A percentile compares a stretch with the other conserved stretches of the same genome.
Evolutionary conservation across 2,113 vertebrate genomes (phyloP).

Genomic region (Gasterosteus nipponicus): DNA sequence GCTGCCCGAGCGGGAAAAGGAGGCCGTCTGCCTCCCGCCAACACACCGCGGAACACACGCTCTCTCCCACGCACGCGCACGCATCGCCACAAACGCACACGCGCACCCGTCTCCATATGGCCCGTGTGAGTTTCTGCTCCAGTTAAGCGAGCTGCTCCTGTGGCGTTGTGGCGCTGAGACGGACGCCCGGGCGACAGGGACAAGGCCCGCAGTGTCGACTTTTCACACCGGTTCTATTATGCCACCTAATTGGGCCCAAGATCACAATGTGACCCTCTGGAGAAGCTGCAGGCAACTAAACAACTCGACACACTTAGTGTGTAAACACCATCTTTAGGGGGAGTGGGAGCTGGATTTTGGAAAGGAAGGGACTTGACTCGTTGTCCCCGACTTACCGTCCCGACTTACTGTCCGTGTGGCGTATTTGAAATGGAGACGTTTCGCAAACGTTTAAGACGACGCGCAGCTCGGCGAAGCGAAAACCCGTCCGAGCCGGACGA

Average conservation of each 20-base stretch:
- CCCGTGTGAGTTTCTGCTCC: slow-evolving; percentile 64
- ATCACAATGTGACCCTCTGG: slow-evolving; percentile 41
- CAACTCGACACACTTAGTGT: slow-evolving; percentile 23
- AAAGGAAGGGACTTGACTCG: neutral
- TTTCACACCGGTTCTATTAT: slow-evolving; percentile 62
- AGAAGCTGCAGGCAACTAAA: slow-evolving; percentile 23
- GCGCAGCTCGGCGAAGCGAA: neutral
- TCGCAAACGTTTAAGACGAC: neutral
- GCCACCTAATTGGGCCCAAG: slow-evolving; percentile 63
- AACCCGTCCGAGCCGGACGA: slow-evolving; percentile 34
- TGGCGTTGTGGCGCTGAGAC: slow-evolving; percentile 33
- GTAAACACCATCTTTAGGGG: slow-evolving; percentile 45
- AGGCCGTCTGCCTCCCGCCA: neutral
- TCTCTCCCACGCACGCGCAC: slow-evolving; percentile 30
- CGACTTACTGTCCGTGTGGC: neutral
- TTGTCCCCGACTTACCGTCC: neutral
- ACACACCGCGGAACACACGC: too few relatives aligned
- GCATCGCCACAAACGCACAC: neutral
- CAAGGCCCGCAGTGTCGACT: slow-evolving; percentile 63
- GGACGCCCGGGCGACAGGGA: slow-evolving; percentile 31
- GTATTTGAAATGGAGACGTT: neutral
- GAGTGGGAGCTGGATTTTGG: neutral
- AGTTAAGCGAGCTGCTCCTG: slow-evolving; percentile 54
- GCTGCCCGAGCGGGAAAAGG: slow-evolving; percentile 40
- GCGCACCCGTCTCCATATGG: slow-evolving; percentile 55